Conservation (phyloP, 53 echinoderm and acorn worm species). For the Actinopyga echinites region DNA sequence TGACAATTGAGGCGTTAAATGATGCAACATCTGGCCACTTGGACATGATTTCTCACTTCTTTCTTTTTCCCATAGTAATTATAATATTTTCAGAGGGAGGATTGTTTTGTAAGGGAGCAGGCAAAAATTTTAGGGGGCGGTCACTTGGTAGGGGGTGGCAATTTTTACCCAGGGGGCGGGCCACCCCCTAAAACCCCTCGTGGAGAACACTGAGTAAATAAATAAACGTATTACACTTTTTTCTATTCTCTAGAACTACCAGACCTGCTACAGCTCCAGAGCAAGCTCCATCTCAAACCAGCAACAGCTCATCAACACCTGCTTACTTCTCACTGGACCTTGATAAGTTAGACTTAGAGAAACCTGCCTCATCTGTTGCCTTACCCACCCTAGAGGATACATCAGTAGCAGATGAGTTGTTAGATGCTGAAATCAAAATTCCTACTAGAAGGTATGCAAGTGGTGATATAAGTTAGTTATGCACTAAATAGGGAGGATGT, state of each 20-base stretch:
- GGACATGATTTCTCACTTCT: no score
- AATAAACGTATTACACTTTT: no score
- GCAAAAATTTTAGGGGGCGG: no score
- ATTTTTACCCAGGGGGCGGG: no score
- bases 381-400: conserved; percentile 71
- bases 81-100: no score
- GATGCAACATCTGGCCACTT: no score
- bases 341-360: conserved; percentile 76
- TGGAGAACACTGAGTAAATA: no score
- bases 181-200: no score
- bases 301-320: conserved; percentile 45
- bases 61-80: no score
- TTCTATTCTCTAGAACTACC: not conserved
- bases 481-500: not conserved
- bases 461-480: not conserved
- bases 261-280: conserved; percentile 75
- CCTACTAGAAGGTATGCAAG: conserved; percentile 75
- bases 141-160: no score
- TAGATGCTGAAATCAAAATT: conserved; percentile 67
- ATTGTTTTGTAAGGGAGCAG: no score
- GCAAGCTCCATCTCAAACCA: not conserved
- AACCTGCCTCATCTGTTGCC: conserved; percentile 38
- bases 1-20: no score
- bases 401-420: conserved; percentile 63
- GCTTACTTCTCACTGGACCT: conserved; percentile 87